Conservation (phyloP, 2,113 vertebrate genomes). For the Bostrychus sinensis region DNA sequence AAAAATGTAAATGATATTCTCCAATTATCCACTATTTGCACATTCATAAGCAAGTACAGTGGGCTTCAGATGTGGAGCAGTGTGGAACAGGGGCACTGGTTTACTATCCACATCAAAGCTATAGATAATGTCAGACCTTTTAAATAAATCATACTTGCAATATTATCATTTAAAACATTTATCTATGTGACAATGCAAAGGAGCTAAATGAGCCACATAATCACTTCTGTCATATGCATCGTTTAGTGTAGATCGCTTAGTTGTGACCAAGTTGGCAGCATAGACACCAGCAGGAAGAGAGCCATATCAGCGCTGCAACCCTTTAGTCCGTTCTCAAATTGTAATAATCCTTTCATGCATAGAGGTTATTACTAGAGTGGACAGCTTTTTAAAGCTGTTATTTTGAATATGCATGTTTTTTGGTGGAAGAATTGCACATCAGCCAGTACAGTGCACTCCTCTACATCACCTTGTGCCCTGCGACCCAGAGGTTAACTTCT, state of each 20-base stretch:
- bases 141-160: conserved; percentile 13
- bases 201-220: conserved; percentile 29
- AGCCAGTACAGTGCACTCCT: too few relatives aligned
- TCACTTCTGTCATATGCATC: conserved; percentile 46
- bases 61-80: conserved; percentile 15
- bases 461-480: too few relatives aligned
- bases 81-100: conserved; percentile 1
- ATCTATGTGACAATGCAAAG: conserved; percentile 25
- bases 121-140: conserved; percentile 23
- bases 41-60: neutral
- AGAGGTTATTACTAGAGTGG: too few relatives aligned
- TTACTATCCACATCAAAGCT: conserved; percentile 5
- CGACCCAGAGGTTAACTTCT: too few relatives aligned
- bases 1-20: conserved; percentile 29
- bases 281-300: conserved; percentile 49
- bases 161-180: conserved; percentile 52
- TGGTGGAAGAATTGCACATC: too few relatives aligned
- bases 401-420: too few relatives aligned
- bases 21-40: conserved; percentile 35
- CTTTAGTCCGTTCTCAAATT: conserved; percentile 34
- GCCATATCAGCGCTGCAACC: conserved; percentile 24
- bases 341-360: too few relatives aligned
- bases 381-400: too few relatives aligned
- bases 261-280: conserved; percentile 53
- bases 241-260: conserved; percentile 51